Conservation (phyloP, 2,113 vertebrate genomes). For the Calyptommatus sinebrachiatus region DNA sequence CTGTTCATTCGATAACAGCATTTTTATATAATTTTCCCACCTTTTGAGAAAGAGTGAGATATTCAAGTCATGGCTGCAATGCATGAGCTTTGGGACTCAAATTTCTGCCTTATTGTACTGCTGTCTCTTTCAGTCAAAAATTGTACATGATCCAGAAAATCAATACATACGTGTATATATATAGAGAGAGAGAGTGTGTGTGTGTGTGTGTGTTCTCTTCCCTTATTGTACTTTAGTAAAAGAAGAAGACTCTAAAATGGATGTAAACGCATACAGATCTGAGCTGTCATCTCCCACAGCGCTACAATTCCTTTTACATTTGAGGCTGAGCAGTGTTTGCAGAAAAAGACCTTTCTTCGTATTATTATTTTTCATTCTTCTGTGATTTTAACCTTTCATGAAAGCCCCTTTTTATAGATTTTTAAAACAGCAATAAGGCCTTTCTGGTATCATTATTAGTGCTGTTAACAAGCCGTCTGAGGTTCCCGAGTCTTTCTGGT, state of each 20-base stretch:
- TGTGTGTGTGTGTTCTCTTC: neutral
- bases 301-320: neutral
- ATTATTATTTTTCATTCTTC: neutral
- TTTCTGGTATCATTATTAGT: neutral
- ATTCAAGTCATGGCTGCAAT: too few species aligned
- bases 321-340: neutral
- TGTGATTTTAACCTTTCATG: neutral
- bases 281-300: neutral
- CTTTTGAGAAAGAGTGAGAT: too few species aligned
- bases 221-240: neutral
- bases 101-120: too few species aligned
- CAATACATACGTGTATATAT: too few species aligned
- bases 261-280: constrained; percentile 18
- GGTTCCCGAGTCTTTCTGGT: neutral
- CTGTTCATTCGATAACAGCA: too few species aligned
- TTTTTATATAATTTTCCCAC: too few species aligned
- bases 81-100: too few species aligned
- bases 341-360: neutral
- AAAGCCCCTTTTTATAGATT: neutral
- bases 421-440: neutral
- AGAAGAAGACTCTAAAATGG: neutral
- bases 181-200: too few species aligned
- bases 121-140: too few species aligned
- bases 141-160: too few species aligned
- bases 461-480: neutral